Conservation (phyloP, 2,888 invertebrate species). For the Nomada hirtipes region DNA sequence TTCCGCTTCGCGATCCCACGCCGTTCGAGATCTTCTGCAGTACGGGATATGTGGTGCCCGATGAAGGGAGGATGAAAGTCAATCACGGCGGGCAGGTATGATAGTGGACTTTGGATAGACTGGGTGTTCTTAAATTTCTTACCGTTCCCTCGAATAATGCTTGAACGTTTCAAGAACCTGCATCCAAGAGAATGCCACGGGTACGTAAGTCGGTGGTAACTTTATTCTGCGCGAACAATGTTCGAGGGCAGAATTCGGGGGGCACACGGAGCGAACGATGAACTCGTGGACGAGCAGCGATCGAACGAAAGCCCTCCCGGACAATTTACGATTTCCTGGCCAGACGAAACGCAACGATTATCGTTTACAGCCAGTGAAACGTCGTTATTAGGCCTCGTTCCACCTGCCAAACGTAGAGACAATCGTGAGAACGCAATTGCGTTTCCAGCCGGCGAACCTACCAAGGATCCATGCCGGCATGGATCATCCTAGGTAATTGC, state of each 20-base stretch:
- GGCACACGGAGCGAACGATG: neutral
- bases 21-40: conserved; percentile 30
- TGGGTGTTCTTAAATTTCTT: too few species aligned
- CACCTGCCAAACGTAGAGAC: conserved; percentile 43
- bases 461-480: conserved; percentile 11
- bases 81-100: too few species aligned
- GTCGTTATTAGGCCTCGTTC: conserved; percentile 49
- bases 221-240: neutral
- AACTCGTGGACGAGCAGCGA: neutral
- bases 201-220: neutral
- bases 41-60: neutral
- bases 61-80: too few species aligned
- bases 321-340: conserved; percentile 55
- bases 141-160: conserved; percentile 6
- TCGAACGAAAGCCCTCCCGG: neutral
- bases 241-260: neutral
- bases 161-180: conserved; percentile 41
- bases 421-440: conserved; percentile 41
- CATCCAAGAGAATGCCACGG: neutral
- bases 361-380: conserved; percentile 35
- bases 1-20: conserved; percentile 30
- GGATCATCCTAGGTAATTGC: neutral
- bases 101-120: too few species aligned
- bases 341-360: conserved; percentile 34
- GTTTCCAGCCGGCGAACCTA: conserved; percentile 23